phyloP scores from a whole-genome alignment of 2,113 vertebrate species.

The Sus scrofa region DNA sequence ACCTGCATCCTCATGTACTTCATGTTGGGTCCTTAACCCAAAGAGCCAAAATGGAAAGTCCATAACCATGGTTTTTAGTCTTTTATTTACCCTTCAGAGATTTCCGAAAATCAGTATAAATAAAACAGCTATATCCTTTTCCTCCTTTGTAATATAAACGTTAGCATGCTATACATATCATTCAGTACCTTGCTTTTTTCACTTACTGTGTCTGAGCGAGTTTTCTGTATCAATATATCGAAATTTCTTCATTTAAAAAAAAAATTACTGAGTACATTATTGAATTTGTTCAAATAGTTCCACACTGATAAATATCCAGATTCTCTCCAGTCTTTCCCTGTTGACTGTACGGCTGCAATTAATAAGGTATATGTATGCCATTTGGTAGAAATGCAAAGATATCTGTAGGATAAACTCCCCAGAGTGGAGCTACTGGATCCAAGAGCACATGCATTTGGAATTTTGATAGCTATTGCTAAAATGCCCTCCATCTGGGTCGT shows the following conservation, averaged over 20 bases:
- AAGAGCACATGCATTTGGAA: conserved; percentile 43
- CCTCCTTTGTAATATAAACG: neutral
- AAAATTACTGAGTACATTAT: neutral
- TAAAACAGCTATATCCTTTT: neutral
- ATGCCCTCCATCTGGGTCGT: conserved; percentile 60
- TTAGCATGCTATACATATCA: neutral
- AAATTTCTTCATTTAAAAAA: too few relatives aligned
- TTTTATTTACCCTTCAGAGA: conserved; percentile 21
- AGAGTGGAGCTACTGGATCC: conserved; percentile 25
- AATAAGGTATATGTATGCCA: neutral
- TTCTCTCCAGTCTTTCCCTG: neutral
- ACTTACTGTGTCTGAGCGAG: neutral
- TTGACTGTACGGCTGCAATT: neutral
- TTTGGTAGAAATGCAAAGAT: conserved; percentile 61
- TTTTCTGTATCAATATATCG: neutral
- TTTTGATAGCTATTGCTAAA: conserved; percentile 66
- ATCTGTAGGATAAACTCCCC: conserved; percentile 27
- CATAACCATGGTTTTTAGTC: neutral
- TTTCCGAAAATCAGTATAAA: conserved; percentile 30
- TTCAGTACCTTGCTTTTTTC: neutral
- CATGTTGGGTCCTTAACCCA: too few relatives aligned
- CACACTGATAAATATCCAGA: neutral
- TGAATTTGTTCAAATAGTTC: neutral
- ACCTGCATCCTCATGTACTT: too few relatives aligned
- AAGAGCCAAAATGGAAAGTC: too few relatives aligned